Base-by-base conservation (phyloP, 2,113 vertebrate species). In the Paradisaea rubra region DNA sequence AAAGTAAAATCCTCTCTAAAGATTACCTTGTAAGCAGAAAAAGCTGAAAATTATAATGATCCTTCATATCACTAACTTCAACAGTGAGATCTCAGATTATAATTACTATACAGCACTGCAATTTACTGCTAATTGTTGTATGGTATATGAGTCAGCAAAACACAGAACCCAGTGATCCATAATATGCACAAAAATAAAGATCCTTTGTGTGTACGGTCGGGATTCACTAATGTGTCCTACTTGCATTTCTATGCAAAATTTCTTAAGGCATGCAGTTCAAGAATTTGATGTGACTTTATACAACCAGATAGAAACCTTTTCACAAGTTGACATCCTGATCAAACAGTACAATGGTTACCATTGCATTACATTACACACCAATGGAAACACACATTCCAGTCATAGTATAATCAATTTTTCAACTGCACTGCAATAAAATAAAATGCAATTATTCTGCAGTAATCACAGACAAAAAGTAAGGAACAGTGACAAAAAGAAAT, bases 181-280 rank as follows among this genome's bases (percentile, higher is more conserved):
- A 30, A 52, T 15, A 93, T 39, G 83, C 71, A 91, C 80, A 94
- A 90, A 96, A 93, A 96, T 76, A 94, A 96, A 94, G 68, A 76
- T 37, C 15, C 23, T 91, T 93, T 93, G 35, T 94, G 45, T 44
- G 8, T 61, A 89, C 31, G 79, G 31, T 81, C 49, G 59, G 59
- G 59, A 93, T 49, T 60, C 66, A 86, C 39, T 78, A 57, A 82
- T 66, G 56, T 87, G 80, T 49, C 85, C 82, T 85, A 88, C 66
- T 92, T 96, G 37, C 41, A 69, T 42, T 81, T 80, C 53, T 70
- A 52, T 33, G 27, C n/a, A 80, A 88, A 83, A 78, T 72, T 74
- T 87, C 60, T 80, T 63, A 71, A 71, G 56, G 66, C 52, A 82
- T 27, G 45, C 39, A 80, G 65, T 60, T 95, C 31, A 85, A 88